These are phyloP conservation scores for Pristionchus japonicus DNA, from an alignment of 2,888 invertebrate genomes.

Conservation along the genomic window DNA sequence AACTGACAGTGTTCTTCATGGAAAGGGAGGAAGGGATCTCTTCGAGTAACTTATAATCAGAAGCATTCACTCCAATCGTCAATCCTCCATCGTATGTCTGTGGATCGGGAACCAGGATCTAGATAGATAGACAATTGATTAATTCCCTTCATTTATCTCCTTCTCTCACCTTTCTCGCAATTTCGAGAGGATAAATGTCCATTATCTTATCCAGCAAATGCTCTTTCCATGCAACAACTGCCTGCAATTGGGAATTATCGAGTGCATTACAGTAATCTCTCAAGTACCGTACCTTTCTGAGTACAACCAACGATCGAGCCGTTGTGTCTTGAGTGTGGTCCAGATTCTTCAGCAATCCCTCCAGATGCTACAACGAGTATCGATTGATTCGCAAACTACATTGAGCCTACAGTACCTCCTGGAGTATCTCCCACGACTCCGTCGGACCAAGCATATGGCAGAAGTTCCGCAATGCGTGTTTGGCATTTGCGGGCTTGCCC, in stretches of 20 bases:
- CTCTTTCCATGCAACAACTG: background rate
- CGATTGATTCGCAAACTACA: background rate
- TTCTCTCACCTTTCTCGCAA: background rate
- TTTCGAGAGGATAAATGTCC: background rate
- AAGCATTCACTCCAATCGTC: background rate
- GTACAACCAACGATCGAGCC: background rate
- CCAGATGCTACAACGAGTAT: background rate
- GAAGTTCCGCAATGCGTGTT: background rate
- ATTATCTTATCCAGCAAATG: background rate
- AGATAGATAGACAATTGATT: too few relatives aligned
- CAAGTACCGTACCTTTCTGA: background rate
- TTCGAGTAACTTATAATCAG: background rate
- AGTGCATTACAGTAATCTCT: background rate
- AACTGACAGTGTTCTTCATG: constrained; percentile 16
- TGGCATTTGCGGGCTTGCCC: background rate
- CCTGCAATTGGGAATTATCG: background rate
- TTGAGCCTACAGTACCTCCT: background rate
- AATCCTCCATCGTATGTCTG: background rate
- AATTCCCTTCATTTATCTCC: background rate
- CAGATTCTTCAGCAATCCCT: background rate
- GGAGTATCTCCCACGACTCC: background rate
- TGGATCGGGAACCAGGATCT: constrained; percentile 23
- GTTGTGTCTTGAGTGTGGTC: background rate
- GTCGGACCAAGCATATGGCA: background rate
- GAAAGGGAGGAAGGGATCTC: background rate